Base-by-base conservation (phyloP, 2,113 vertebrate species). In the Phylloscopus whistleri region DNA sequence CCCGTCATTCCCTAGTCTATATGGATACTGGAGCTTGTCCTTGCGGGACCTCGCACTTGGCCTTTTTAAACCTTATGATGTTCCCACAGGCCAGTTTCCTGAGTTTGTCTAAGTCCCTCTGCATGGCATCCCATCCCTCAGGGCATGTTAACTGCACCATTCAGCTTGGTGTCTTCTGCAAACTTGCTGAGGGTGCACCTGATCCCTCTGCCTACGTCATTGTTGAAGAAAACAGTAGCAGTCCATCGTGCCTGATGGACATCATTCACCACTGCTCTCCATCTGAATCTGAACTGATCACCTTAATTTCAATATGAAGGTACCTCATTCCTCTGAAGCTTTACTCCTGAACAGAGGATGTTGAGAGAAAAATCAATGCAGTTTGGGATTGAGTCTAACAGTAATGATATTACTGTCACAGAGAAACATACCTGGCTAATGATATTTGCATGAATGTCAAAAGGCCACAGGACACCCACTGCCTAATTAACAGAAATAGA, bases 401-500 rank as follows among this genome's bases (percentile, higher is more conserved):
- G 82, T 84, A 94, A 52, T 31, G 39, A 46, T 76, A 66, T 72
- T 85, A 91, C 75, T 96, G 90, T 96, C 87, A 95, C 62, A 92
- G 93, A 95, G 93, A 96, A 97, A 93, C 93, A 94, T 46, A 95
- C 37, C 30, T 95, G 77, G 70, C 58, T 97, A 97, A 97, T 96
- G 94, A 95, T 96, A 96, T 96, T 97, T 95, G 90, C 96, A 96
- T 95, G 95, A 96, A 84, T 96, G 94, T 91, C 95, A 97, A 53
- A 95, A 97, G 66, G 92, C 19, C 90, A 93, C 58, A 89, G 93
- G 96, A 97, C 95, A 96, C 89, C 89, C 87, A 93, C 96, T 93
- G 91, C 85, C 94, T 97, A 96, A 96, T 97, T 98, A 98, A 91
- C 72, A 97, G 90, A 44, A 91, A 92, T 94, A 97, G 95, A 96